phyloP scores from a whole-genome alignment of 2,888 invertebrate genomes.

The Carabus problematicus region DNA sequence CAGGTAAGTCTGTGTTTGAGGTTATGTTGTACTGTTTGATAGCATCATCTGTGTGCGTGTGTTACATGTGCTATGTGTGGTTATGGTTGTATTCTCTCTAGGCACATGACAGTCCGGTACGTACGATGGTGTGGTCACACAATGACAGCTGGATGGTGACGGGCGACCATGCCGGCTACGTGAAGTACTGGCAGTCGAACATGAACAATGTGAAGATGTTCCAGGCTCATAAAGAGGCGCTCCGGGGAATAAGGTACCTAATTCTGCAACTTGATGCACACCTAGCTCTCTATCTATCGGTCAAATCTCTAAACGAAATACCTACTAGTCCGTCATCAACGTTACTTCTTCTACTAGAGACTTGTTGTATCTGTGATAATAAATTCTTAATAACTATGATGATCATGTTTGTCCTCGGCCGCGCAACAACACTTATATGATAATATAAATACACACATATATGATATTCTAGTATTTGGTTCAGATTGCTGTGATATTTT shows the following conservation, averaged over 20 bases:
- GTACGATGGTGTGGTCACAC: conserved; percentile 99
- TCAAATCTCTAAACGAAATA: conserved; percentile 51
- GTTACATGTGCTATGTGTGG: not conserved
- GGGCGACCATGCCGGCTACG: conserved; percentile 97
- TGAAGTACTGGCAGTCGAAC: conserved; percentile 99
- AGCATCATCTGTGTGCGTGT: not conserved
- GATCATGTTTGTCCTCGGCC: conserved; percentile 53
- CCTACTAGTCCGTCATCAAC: conserved; percentile 12
- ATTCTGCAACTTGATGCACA: conserved; percentile 56
- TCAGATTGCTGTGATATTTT: no score
- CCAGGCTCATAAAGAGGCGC: conserved; percentile 99
- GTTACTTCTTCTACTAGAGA: conserved; percentile 8
- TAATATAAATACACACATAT: conserved; percentile 32
- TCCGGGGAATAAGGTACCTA: conserved; percentile 93
- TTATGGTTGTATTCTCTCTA: conserved; percentile 55
- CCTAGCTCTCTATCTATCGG: conserved; percentile 48
- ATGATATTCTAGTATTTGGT: no score
- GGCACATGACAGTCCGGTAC: conserved; percentile 99
- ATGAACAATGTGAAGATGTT: conserved; percentile 99
- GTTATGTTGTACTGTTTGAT: not conserved
- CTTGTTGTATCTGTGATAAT: conserved; percentile 13
- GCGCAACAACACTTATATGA: conserved; percentile 11
- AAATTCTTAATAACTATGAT: conserved; percentile 56
- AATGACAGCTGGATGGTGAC: conserved; percentile 99
- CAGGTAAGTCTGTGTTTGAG: conserved; percentile 86